Evolutionary conservation across 2,888 invertebrate genomes (phyloP), one percentile per base, ranked within the genome.

Genomic region (Eristalinus aeneus): DNA sequence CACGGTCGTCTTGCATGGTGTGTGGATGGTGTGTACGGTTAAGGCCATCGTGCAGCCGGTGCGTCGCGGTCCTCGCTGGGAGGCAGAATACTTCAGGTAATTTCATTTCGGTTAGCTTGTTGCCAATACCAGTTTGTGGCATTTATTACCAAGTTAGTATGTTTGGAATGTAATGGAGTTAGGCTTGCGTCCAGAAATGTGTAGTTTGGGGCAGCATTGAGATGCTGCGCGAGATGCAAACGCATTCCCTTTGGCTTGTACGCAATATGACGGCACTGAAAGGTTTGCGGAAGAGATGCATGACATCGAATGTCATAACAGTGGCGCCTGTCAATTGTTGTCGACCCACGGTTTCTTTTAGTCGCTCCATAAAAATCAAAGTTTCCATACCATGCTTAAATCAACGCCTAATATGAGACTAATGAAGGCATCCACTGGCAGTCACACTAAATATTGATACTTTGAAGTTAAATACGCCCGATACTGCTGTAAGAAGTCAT

Each of bases 131-230:
- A 68, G 84, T 80, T 85, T 85, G 72, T 61, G 72, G 84, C 67
- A 85, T 81, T 85, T 81, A 72, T 81, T 80, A 46, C 84, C 84
- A 85, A 85, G 84, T 84, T 71, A 71, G 80, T 76, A 85, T 72
- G 75, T 68, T 68, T 22, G 84, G 84, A 85, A 85, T 85, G 75
- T 72, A 72, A 76, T 60, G 61, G 80, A 80, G 75, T 36, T 71
- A 34, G 54, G 53, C 68, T 65, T 69, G 53, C 60, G 36, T 63
- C 63, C 32, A 23, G 36, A 34, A 61, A 67, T 72, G 20, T 74
- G 53, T 58, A 23, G 16, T 27, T 67, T 36, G 53, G 23, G 65
- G 58, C 60, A 23, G 60, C 60, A 32, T 61, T 22, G 64, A 58
- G 58, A 12, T 27, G 46, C 23, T 64, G 56, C 63, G 79, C 36